phyloP scores from a whole-genome alignment of 2,888 invertebrate genomes.

The Harmothoe impar region DNA sequence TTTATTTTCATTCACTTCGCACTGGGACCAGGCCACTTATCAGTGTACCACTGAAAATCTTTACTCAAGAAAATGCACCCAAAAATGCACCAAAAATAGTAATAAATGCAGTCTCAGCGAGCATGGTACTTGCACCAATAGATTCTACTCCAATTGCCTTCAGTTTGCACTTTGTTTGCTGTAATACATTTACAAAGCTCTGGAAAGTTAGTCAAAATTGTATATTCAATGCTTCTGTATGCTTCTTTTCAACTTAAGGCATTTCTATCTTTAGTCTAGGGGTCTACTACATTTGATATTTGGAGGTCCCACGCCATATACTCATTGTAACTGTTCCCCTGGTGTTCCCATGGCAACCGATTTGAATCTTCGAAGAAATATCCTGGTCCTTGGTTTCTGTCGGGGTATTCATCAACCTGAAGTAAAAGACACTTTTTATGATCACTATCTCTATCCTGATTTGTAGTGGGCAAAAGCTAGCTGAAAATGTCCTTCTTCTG shows the following conservation, averaged over 20 bases:
- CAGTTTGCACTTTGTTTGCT: constrained; percentile 24
- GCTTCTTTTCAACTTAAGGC: not conserved
- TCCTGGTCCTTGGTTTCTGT: constrained; percentile 37
- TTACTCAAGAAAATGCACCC: not conserved
- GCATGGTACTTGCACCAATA: constrained; percentile 21
- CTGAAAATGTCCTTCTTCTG: too few relatives aligned
- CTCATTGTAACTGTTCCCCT: constrained; percentile 44
- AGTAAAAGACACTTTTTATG: not conserved
- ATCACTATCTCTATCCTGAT: not conserved
- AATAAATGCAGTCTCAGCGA: constrained; percentile 8
- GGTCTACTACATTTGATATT: constrained; percentile 46
- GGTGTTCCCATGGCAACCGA: constrained; percentile 60
- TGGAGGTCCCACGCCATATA: constrained; percentile 45
- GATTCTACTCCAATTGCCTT: not conserved
- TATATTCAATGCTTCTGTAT: not conserved
- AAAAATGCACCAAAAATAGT: constrained; percentile 32
- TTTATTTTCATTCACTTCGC: not conserved
- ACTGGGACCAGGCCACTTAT: constrained; percentile 47
- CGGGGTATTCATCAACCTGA: not conserved
- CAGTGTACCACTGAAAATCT: not conserved
- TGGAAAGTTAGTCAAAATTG: not conserved
- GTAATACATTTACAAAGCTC: not conserved
- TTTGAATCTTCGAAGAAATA: constrained; percentile 34
- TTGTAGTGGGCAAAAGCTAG: not conserved
- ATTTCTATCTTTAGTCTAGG: not conserved